Evolutionary conservation across 2,113 vertebrate species (phyloP).

Genomic region (Lonchura striata): DNA sequence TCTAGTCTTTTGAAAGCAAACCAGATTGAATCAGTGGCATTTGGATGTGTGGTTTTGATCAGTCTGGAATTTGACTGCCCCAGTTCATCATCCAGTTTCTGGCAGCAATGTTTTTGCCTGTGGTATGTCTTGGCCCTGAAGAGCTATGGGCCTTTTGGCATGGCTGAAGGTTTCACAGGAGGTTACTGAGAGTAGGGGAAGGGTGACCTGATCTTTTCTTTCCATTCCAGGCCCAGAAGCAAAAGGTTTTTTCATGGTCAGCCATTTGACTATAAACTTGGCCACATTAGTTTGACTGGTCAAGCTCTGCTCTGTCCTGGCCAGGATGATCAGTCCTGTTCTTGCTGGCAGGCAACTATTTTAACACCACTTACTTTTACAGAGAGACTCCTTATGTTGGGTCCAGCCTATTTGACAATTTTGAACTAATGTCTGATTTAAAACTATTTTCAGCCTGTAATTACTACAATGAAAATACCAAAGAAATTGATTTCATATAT

Average conservation of each 20-base stretch:
- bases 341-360: neutral
- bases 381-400: neutral
- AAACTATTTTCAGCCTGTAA: slow-evolving; percentile 52
- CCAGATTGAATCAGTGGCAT: neutral
- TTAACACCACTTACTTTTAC: neutral
- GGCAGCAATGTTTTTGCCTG: neutral
- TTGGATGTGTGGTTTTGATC: neutral
- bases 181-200: neutral
- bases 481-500: slow-evolving; percentile 43
- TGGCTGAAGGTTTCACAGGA: neutral
- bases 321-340: neutral
- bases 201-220: neutral
- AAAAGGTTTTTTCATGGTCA: neutral
- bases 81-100: neutral
- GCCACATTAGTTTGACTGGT: neutral
- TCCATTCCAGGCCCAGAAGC: neutral
- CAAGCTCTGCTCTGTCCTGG: neutral
- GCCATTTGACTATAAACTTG: neutral
- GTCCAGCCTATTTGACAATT: neutral
- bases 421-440: slow-evolving; percentile 10
- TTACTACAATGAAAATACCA: slow-evolving; percentile 47
- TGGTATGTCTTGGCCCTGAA: neutral
- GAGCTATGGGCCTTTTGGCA: neutral
- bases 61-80: neutral
- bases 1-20: neutral